phyloP scores from a whole-genome alignment of 2,797 vertebrate species.

The Rhinophrynus dorsalis region DNA sequence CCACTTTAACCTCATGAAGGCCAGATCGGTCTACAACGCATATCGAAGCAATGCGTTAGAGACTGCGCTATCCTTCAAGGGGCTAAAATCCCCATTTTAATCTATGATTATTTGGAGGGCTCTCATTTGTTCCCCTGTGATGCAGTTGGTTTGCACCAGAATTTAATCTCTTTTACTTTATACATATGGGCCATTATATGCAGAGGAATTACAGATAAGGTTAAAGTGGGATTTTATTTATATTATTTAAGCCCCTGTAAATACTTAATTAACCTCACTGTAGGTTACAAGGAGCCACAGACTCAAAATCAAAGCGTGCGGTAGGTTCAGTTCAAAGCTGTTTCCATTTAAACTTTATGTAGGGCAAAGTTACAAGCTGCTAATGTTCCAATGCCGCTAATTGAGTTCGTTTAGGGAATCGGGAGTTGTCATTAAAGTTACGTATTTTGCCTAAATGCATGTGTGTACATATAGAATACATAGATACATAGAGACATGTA shows the following conservation, averaged over 20 bases:
- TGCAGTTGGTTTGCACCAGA: too few relatives aligned
- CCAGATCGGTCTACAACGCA: too few relatives aligned
- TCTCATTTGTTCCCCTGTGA: too few relatives aligned
- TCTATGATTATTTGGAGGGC: too few relatives aligned
- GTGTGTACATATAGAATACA: not conserved
- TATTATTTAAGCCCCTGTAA: conserved; percentile 28
- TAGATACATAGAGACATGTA: not conserved
- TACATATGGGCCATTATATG: too few relatives aligned
- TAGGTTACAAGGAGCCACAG: not conserved
- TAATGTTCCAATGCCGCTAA: conserved; percentile 22
- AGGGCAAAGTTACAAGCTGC: conserved; percentile 16
- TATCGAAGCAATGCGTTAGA: too few relatives aligned
- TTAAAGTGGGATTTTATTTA: not conserved
- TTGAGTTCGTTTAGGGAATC: conserved; percentile 1
- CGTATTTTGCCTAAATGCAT: not conserved
- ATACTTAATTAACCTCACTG: conserved; percentile 19
- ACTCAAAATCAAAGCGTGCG: conserved; percentile 5
- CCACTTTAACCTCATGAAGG: too few relatives aligned
- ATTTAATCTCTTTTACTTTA: too few relatives aligned
- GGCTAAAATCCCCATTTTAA: too few relatives aligned
- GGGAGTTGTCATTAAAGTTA: not conserved
- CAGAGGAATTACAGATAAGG: too few relatives aligned
- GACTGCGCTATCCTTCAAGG: too few relatives aligned
- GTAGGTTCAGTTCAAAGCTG: conserved; percentile 14
- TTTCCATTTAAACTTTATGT: conserved; percentile 1